Percentiles rank a stretch among this genome's conserved stretches.
phyloP scores from a whole-genome alignment of 2,113 vertebrate genomes.

The Perca fluviatilis region DNA sequence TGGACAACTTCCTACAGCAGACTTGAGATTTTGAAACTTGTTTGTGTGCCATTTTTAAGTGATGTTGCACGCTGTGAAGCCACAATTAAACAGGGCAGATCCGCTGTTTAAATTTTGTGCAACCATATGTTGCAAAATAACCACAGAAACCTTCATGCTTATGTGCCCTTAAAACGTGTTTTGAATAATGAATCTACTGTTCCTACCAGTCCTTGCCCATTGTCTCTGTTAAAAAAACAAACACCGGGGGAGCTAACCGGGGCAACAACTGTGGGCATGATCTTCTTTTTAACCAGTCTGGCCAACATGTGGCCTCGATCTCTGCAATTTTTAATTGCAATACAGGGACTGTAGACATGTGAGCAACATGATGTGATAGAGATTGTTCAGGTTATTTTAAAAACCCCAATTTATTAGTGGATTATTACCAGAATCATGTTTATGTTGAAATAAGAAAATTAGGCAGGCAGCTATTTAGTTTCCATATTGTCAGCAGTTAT shows the following conservation, averaged over 20 bases:
- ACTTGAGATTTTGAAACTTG: no score
- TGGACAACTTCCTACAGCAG: no score
- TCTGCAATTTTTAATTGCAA: neutral
- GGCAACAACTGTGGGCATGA: neutral
- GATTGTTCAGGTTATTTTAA: neutral
- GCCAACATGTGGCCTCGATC: neutral
- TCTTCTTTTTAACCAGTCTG: constrained; percentile 12
- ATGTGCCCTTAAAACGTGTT: no score
- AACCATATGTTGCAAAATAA: no score
- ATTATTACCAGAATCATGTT: neutral
- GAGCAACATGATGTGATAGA: no score
- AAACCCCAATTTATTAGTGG: no score
- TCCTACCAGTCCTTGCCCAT: no score
- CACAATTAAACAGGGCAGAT: neutral
- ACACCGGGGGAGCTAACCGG: neutral
- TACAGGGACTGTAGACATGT: neutral
- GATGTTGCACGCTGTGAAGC: neutral
- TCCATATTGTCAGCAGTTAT: neutral
- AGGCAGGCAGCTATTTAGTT: neutral
- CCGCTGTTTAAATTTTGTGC: neutral
- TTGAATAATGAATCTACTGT: no score
- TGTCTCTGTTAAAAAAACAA: neutral
- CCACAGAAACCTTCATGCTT: no score
- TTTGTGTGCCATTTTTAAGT: neutral
- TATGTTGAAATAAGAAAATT: constrained; percentile 5